phyloP scores from a whole-genome alignment of 1,140 invertebrate genomes.

The Colletes latitarsis region DNA sequence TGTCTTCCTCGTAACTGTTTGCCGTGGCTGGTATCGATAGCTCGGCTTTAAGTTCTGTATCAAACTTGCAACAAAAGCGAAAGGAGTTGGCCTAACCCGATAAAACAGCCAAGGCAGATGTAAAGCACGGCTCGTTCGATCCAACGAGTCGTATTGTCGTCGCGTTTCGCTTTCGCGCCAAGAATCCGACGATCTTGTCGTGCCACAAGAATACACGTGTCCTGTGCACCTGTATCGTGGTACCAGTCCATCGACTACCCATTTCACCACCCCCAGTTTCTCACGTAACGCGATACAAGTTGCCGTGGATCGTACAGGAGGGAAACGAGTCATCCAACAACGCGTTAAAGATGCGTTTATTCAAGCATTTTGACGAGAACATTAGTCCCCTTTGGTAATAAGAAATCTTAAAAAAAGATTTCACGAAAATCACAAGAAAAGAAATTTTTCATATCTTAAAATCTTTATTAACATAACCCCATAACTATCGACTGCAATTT shows the following conservation, averaged over 20 bases:
- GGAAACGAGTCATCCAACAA: neutral
- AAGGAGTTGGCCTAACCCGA: neutral
- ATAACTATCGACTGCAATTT: too few species aligned
- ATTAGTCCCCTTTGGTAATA: too few species aligned
- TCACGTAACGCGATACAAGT: constrained; percentile 8
- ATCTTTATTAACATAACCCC: too few species aligned
- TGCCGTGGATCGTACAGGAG: neutral
- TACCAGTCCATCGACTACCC: constrained; percentile 14
- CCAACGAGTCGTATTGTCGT: constrained; percentile 28
- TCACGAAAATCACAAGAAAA: too few species aligned
- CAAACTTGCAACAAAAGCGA: neutral
- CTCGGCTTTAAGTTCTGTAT: neutral
- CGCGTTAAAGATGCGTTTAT: neutral
- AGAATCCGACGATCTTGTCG: constrained; percentile 45
- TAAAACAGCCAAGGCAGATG: neutral
- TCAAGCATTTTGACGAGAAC: too few species aligned
- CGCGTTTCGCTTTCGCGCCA: constrained; percentile 53
- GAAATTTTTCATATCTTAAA: too few species aligned
- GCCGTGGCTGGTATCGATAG: neutral
- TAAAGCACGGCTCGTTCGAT: constrained; percentile 38
- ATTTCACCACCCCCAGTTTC: neutral
- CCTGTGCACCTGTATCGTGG: constrained; percentile 30
- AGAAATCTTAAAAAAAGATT: too few species aligned
- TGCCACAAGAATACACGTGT: constrained; percentile 16
- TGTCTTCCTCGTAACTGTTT: neutral